Evolutionary conservation across 2,797 vertebrate genomes (phyloP).

Genomic region (Neoniphon sammara): DNA sequence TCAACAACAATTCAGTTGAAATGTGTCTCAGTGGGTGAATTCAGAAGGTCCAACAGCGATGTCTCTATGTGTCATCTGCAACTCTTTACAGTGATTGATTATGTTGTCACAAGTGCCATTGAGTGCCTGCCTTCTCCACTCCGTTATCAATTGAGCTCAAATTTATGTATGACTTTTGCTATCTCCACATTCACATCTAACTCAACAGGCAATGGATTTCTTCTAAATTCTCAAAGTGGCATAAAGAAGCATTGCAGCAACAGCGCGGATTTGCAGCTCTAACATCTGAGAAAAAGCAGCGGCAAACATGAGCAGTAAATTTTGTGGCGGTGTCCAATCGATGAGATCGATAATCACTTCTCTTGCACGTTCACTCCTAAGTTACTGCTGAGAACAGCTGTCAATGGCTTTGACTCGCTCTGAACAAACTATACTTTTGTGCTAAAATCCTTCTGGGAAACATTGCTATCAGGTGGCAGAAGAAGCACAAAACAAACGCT

Average conservation of each 20-base stretch:
- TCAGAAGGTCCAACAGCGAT: conserved; percentile 44
- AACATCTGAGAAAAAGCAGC: conserved; percentile 42
- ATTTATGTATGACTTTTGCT: conserved; percentile 54
- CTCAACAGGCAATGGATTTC: conserved; percentile 35
- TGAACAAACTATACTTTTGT: conserved; percentile 36
- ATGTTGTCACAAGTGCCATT: conserved; percentile 30
- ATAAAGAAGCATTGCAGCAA: conserved; percentile 34
- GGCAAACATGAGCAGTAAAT: conserved; percentile 39
- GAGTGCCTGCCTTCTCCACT: conserved; percentile 32
- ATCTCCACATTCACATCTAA: conserved; percentile 37
- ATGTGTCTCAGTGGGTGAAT: conserved; percentile 49
- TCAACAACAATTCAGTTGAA: conserved; percentile 34
- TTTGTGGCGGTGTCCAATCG: conserved; percentile 43
- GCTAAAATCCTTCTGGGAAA: conserved; percentile 33
- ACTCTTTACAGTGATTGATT: conserved; percentile 52
- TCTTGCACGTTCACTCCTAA: conserved; percentile 45
- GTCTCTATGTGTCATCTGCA: conserved; percentile 38
- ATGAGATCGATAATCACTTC: conserved; percentile 62
- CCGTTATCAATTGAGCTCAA: conserved; percentile 59
- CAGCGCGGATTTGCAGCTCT: conserved; percentile 12
- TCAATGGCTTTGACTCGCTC: conserved; percentile 27
- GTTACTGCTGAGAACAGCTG: conserved; percentile 52
- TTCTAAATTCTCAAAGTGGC: conserved; percentile 24
- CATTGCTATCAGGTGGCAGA: conserved; percentile 9
- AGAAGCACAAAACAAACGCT: conserved; percentile 12